phyloP scores from a whole-genome alignment of 2,888 invertebrate genomes.

The Andrena chrysosceles region DNA sequence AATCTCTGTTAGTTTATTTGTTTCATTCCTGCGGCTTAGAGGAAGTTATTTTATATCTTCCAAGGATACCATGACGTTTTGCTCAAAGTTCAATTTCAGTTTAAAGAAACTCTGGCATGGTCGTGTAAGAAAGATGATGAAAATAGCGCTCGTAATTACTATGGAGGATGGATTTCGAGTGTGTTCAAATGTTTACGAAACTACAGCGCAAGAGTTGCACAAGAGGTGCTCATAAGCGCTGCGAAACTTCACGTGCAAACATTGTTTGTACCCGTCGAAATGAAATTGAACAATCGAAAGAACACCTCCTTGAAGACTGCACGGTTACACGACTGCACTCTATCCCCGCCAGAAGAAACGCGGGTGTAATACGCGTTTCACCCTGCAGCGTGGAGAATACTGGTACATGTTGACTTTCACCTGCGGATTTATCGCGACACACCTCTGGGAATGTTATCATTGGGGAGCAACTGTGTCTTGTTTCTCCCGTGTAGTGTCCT shows the following conservation, averaged over 20 bases:
- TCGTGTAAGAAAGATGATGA: too few relatives aligned
- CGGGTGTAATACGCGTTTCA: slow-evolving; percentile 25
- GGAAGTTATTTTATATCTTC: not conserved
- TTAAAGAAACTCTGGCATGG: not conserved
- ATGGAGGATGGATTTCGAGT: too few relatives aligned
- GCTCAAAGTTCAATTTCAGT: not conserved
- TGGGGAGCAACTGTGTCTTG: slow-evolving; percentile 63
- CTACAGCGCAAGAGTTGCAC: too few relatives aligned
- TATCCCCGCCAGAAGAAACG: slow-evolving; percentile 9
- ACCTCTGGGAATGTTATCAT: slow-evolving; percentile 74
- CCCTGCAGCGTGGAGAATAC: slow-evolving; percentile 35
- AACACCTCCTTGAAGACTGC: not conserved
- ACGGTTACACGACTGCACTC: not conserved
- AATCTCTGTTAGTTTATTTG: not conserved
- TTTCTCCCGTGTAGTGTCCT: slow-evolving; percentile 56
- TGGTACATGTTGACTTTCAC: slow-evolving; percentile 62
- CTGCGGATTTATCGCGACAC: slow-evolving; percentile 69
- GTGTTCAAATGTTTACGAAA: too few relatives aligned
- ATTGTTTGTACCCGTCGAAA: not conserved
- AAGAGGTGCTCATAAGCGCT: too few relatives aligned
- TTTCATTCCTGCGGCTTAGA: not conserved
- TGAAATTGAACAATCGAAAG: slow-evolving; percentile 1
- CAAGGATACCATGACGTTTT: not conserved
- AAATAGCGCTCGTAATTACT: too few relatives aligned
- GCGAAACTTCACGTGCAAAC: too few relatives aligned